Evolutionary conservation across 2,888 invertebrate species (phyloP).

Genomic region (Ennomos fuscantarius): DNA sequence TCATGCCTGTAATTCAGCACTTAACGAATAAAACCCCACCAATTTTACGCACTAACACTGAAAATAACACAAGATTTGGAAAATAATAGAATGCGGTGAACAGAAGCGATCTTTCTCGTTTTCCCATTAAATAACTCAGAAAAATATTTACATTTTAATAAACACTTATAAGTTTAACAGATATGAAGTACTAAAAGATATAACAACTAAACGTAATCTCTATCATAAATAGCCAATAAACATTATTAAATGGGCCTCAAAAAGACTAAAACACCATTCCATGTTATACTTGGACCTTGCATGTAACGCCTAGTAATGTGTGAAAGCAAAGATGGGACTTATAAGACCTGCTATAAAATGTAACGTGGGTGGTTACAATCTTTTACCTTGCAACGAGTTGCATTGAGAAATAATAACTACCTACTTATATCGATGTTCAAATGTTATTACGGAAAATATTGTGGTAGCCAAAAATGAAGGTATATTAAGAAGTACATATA

Average conservation of each 20-base stretch:
- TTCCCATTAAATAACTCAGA: too few species aligned
- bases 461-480: slow-evolving; percentile 44
- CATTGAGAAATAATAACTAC: slow-evolving; percentile 53
- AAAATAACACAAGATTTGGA: too few species aligned
- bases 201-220: too few species aligned
- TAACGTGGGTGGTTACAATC: slow-evolving; percentile 62
- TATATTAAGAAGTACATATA: too few species aligned
- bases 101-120: too few species aligned
- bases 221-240: not conserved
- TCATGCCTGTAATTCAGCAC: too few species aligned
- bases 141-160: too few species aligned
- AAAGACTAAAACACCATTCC: slow-evolving; percentile 25
- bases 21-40: too few species aligned
- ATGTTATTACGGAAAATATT: slow-evolving; percentile 58
- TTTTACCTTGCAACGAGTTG: slow-evolving; percentile 54
- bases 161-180: too few species aligned
- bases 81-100: too few species aligned
- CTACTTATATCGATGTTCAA: slow-evolving; percentile 51
- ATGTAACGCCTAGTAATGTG: slow-evolving; percentile 44
- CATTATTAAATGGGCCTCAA: slow-evolving; percentile 17
- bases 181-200: too few species aligned
- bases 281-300: slow-evolving; percentile 25
- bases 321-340: slow-evolving; percentile 54
- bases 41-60: too few species aligned
- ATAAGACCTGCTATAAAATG: slow-evolving; percentile 54